A percentile compares a stretch with the other conserved stretches of the same genome.
phyloP scores from a whole-genome alignment of 2,113 vertebrate genomes.

The Mesitornis unicolor region DNA sequence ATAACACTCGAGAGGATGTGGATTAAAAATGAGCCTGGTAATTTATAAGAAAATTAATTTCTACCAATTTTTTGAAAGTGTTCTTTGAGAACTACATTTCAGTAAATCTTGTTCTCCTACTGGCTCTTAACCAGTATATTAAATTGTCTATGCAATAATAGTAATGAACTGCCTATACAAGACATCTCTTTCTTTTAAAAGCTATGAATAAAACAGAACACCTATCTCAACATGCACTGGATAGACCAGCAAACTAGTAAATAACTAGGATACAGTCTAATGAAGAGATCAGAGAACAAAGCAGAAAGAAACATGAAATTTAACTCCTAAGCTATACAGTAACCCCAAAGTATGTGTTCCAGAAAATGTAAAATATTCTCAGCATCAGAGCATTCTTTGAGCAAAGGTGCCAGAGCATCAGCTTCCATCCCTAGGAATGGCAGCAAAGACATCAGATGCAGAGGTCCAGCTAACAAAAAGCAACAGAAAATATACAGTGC shows the following conservation, averaged over 20 bases:
- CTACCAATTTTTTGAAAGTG: neutral
- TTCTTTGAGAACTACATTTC: neutral
- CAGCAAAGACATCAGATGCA: neutral
- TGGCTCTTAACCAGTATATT: neutral
- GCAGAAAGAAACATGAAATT: neutral
- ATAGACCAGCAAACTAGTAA: neutral
- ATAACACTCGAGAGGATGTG: neutral
- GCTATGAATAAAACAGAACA: neutral
- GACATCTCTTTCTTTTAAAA: neutral
- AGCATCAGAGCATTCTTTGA: neutral
- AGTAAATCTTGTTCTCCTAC: neutral
- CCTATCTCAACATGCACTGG: neutral
- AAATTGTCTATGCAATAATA: neutral
- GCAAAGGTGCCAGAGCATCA: neutral
- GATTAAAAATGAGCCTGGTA: neutral
- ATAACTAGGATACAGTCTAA: neutral
- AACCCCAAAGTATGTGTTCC: neutral
- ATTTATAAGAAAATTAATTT: constrained; percentile 4
- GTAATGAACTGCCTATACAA: neutral
- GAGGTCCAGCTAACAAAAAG: neutral
- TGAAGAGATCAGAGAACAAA: neutral
- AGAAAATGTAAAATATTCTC: neutral
- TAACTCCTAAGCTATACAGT: neutral
- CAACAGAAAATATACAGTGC: neutral
- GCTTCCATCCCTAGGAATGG: neutral